phyloP scores from a whole-genome alignment of 2,888 invertebrate species.

The Mamestra brassicae region DNA sequence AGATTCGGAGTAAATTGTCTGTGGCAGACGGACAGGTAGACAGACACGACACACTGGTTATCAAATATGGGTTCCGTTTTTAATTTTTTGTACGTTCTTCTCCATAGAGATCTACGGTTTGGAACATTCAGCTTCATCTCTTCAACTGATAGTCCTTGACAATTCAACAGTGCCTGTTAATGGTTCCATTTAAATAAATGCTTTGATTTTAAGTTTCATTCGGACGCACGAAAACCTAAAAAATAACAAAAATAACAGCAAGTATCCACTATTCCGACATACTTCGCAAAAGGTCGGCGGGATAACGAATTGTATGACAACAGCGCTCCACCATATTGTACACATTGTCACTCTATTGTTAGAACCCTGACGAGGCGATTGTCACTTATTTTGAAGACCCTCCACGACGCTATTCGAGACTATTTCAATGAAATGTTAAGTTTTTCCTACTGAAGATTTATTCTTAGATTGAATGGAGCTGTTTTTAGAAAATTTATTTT shows the following conservation, averaged over 20 bases:
- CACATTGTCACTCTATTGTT: slow-evolving; percentile 26
- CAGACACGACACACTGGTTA: no score
- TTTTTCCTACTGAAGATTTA: neutral
- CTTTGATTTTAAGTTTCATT: no score
- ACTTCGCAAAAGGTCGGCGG: slow-evolving; percentile 32
- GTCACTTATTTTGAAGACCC: slow-evolving; percentile 26
- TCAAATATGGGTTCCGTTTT: no score
- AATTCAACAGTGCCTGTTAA: no score
- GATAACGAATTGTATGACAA: slow-evolving; percentile 52
- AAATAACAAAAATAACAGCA: slow-evolving; percentile 13
- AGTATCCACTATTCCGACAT: slow-evolving; percentile 1
- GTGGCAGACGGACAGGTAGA: no score
- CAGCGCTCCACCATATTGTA: slow-evolving; percentile 13
- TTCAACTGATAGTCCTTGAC: no score
- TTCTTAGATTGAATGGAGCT: slow-evolving; percentile 11
- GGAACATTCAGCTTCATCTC: no score
- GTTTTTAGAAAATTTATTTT: slow-evolving; percentile 6
- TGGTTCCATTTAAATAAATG: no score
- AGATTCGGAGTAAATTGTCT: no score
- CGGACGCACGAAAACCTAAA: neutral
- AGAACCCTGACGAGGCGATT: neutral
- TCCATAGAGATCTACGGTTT: no score
- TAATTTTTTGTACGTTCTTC: no score
- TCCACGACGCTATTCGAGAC: neutral
- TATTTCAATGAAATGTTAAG: slow-evolving; percentile 29